Evolutionary conservation across 92 coral and sea anemone species (phyloP), one percentile per base, ranked within the genome.

Genomic region (Ricordea florida): DNA sequence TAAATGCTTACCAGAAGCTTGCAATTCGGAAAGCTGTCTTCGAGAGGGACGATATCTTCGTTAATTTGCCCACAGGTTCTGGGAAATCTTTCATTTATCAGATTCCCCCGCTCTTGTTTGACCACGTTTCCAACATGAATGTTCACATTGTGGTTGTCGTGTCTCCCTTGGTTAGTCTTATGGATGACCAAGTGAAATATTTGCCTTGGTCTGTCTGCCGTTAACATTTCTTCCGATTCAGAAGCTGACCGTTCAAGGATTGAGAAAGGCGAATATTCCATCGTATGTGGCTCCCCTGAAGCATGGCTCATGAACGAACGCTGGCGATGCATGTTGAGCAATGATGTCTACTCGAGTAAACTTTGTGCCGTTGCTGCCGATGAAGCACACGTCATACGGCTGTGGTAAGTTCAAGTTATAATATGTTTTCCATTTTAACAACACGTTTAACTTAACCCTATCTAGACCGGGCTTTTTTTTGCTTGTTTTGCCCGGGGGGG

Each of bases 231-330:
- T 24, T 21, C 5, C n/a, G 50, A 63, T 27, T 10, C 2, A 21
- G 51, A 41, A 37, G 50, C 36, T 17, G 78, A 55, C 14, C 16
- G 26, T 8, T 15, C 32, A 24, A 18, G 24, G 8, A 59, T 75
- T 13, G 88, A 82, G 65, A 60, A 64, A 3, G 89, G 85, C 9
- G 17, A 50, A 3, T 84, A 55, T 44, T 78, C 69, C 3, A 38
- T 83, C 1, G 88, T 74, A 6, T 66, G 43, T 49, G 88, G 88
- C 35, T 69, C 88, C 10, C 88, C 88, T 8, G 84, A 83, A 45
- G 84, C 83, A 29, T 76, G 88, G 84, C 62, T 83, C 1, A 20
- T 42, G 55, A 83, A 76, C 21, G 64, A 83, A 10, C 88, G 66
- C 34, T 84, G 85, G 89, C 36, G 74, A 60, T 25, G 25, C 22